phyloP scores from a whole-genome alignment of 2,888 invertebrate species.

The Geotrupes spiniger region DNA sequence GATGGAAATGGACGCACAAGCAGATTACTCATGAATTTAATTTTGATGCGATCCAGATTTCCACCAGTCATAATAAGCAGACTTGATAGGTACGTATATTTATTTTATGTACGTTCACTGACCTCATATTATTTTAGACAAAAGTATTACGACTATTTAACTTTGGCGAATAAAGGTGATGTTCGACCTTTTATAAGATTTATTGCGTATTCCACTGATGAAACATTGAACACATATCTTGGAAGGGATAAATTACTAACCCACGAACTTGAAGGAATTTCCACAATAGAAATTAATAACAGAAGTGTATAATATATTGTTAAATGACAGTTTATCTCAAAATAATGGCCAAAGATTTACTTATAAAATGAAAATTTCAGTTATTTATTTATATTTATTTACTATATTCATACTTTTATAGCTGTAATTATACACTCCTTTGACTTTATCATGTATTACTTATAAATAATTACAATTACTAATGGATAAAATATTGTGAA shows the following conservation, averaged over 20 bases:
- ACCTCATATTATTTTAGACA: conserved; percentile 50
- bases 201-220: conserved; percentile 89
- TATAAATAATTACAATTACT: too few relatives aligned
- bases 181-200: conserved; percentile 94
- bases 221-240: conserved; percentile 82
- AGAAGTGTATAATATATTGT: not conserved
- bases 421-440: conserved; percentile 1
- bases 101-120: conserved; percentile 4
- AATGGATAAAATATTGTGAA: too few relatives aligned
- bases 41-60: conserved; percentile 92
- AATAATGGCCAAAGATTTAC: too few relatives aligned
- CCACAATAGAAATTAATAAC: conserved; percentile 24
- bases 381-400: conserved; percentile 9
- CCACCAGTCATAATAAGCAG: conserved; percentile 94
- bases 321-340: too few relatives aligned
- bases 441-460: too few relatives aligned
- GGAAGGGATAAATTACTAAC: conserved; percentile 18
- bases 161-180: conserved; percentile 91
- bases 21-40: conserved; percentile 91
- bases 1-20: conserved; percentile 98
- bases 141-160: conserved; percentile 84
- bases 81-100: conserved; percentile 59
- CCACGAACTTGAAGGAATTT: conserved; percentile 16
- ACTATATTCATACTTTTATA: too few relatives aligned
- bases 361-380: too few relatives aligned